Evolutionary conservation across 2,888 invertebrate genomes (phyloP).

Genomic region (Acronicta aceris): DNA sequence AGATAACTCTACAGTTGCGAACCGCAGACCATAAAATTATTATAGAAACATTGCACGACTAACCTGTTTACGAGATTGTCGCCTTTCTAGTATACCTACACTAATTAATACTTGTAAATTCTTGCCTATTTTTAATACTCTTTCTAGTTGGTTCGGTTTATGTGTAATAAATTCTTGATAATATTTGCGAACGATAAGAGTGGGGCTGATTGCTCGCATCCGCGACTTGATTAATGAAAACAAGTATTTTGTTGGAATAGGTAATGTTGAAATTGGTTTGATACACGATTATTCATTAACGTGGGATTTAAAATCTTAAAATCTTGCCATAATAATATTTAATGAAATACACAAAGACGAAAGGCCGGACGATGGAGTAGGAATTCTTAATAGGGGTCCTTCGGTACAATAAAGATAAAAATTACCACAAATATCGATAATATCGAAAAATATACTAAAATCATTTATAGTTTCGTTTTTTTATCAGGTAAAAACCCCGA

Average conservation of each 20-base stretch:
- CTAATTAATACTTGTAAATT: not conserved
- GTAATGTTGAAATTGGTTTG: too few species aligned
- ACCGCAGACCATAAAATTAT: slow-evolving; percentile 24
- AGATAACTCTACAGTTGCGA: slow-evolving; percentile 2
- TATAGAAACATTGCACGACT: slow-evolving; percentile 40
- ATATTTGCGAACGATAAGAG: slow-evolving; percentile 11
- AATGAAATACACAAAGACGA: too few species aligned
- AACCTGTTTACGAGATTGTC: slow-evolving; percentile 32
- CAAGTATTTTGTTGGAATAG: slow-evolving; percentile 11
- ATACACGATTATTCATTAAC: too few species aligned
- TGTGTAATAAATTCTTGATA: slow-evolving; percentile 35
- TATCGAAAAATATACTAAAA: too few species aligned
- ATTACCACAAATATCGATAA: too few species aligned
- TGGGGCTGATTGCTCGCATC: slow-evolving; percentile 26
- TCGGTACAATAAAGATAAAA: too few species aligned
- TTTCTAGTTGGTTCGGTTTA: slow-evolving; percentile 18
- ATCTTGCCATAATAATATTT: too few species aligned
- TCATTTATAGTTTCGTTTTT: too few species aligned
- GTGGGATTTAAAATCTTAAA: too few species aligned
- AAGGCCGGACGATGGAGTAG: too few species aligned
- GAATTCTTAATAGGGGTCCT: too few species aligned
- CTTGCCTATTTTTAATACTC: slow-evolving; percentile 3
- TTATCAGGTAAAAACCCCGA: slow-evolving; percentile 22
- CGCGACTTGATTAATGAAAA: slow-evolving; percentile 16
- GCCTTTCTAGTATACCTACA: slow-evolving; percentile 29